Evolutionary conservation across 1,140 invertebrate species (phyloP).

Genomic region (Plectrocnemia conspersa): DNA sequence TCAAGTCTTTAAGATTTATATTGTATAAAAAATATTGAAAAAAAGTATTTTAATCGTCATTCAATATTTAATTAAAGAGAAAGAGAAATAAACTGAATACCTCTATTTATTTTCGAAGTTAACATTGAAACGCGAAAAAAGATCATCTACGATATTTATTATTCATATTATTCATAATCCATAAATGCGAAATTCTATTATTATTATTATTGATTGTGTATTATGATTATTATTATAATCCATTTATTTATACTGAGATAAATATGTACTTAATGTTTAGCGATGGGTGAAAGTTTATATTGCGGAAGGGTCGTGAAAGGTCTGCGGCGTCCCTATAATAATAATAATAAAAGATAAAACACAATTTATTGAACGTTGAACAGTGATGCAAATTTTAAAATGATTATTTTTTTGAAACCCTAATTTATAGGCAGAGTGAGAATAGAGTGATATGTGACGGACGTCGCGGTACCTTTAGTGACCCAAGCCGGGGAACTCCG

Average conservation of each 20-base stretch:
- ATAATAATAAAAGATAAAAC: too few species aligned
- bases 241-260: constrained; percentile 25
- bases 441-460: constrained; percentile 3
- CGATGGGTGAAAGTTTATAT: constrained; percentile 18
- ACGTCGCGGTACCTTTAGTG: too few species aligned
- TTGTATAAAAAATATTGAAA: constrained; percentile 14
- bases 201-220: too few species aligned
- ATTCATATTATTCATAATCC: constrained; percentile 25
- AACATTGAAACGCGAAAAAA: constrained; percentile 13
- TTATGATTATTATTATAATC: constrained; percentile 23
- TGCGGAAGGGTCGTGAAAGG: constrained; percentile 10
- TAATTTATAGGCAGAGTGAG: constrained; percentile 25
- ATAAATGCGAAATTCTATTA: constrained; percentile 24
- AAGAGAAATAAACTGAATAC: constrained; percentile 35
- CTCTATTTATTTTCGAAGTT: constrained; percentile 36
- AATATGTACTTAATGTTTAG: constrained; percentile 28
- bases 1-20: constrained; percentile 26
- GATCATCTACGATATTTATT: constrained; percentile 28
- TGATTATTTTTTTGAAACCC: constrained; percentile 31
- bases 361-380: constrained; percentile 30
- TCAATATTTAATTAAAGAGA: constrained; percentile 18
- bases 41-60: constrained; percentile 25
- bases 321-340: neutral
- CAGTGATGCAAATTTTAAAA: constrained; percentile 30
- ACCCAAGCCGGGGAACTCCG: neutral